These are phyloP conservation scores for Drosophila repletoides DNA, from an alignment of 1,140 invertebrate species.

Conservation along the genomic window DNA sequence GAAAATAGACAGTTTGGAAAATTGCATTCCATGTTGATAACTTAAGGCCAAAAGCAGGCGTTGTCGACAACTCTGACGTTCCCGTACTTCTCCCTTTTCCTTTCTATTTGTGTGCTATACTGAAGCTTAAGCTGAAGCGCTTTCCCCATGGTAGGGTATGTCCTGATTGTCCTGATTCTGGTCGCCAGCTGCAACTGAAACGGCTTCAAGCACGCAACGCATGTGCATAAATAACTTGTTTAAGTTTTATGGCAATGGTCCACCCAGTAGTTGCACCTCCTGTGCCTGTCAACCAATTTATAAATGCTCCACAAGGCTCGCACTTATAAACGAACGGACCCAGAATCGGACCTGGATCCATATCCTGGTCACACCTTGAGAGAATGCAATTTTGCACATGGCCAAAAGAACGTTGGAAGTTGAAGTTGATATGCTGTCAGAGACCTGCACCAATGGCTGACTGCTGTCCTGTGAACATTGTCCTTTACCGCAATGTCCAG, in stretches of 20 bases:
- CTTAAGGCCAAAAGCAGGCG: constrained; percentile 69
- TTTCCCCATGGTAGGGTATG: neutral
- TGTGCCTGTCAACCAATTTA: constrained; percentile 69
- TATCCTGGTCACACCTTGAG: constrained; percentile 64
- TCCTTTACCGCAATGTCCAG: constrained; percentile 9
- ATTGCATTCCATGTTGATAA: constrained; percentile 80
- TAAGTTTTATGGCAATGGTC: constrained; percentile 72
- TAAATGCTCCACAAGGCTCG: constrained; percentile 47
- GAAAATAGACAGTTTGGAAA: constrained; percentile 79
- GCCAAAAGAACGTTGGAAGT: constrained; percentile 4
- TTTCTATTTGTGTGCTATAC: neutral
- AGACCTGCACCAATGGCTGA: constrained; percentile 5
- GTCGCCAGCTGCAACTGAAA: constrained; percentile 66
- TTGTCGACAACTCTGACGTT: constrained; percentile 31
- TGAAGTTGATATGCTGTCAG: constrained; percentile 68
- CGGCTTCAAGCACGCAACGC: constrained; percentile 61
- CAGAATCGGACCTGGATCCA: too few relatives aligned
- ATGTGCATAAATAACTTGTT: constrained; percentile 79
- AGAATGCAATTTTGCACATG: constrained; percentile 68
- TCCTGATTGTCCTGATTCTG: constrained; percentile 22
- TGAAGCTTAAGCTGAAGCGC: too few relatives aligned
- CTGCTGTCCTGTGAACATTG: neutral
- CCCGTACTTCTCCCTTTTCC: neutral
- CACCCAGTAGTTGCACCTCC: neutral
- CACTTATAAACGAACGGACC: constrained; percentile 44